Evolutionary conservation across 2,113 vertebrate species (phyloP).

Genomic region (Quiscalus mexicanus): DNA sequence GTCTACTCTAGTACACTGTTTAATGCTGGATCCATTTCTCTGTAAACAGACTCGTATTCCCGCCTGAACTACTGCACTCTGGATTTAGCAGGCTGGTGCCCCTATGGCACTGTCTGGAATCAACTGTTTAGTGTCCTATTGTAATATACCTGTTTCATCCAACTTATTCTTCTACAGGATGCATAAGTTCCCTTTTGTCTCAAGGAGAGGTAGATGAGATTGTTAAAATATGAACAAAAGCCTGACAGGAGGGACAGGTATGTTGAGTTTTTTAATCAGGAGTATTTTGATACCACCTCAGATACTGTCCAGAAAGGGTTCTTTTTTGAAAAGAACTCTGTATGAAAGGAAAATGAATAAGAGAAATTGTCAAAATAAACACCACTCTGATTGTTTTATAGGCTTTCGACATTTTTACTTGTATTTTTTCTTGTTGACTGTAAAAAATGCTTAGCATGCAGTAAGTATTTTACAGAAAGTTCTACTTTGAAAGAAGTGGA

Average conservation of each 20-base stretch:
- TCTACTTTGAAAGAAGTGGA: slow-evolving; percentile 11
- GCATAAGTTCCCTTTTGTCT: neutral
- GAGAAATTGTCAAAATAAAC: neutral
- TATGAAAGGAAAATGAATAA: neutral
- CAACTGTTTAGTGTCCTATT: neutral
- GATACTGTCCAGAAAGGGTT: neutral
- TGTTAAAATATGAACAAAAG: neutral
- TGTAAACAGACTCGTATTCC: neutral
- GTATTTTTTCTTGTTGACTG: neutral
- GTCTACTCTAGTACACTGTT: neutral
- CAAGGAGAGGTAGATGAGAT: neutral
- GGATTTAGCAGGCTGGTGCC: neutral
- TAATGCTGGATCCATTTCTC: neutral
- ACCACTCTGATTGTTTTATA: neutral
- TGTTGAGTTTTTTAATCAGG: neutral
- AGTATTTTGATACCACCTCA: neutral
- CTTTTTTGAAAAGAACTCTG: neutral
- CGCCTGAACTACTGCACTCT: neutral
- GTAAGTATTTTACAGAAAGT: neutral
- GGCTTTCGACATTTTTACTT: neutral
- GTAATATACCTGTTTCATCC: neutral
- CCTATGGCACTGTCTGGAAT: neutral
- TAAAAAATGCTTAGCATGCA: neutral
- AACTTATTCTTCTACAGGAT: neutral
- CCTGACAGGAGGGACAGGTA: neutral